Evolutionary conservation across 2,888 invertebrate genomes (phyloP).

Genomic region (Neoscelio sp.): DNA sequence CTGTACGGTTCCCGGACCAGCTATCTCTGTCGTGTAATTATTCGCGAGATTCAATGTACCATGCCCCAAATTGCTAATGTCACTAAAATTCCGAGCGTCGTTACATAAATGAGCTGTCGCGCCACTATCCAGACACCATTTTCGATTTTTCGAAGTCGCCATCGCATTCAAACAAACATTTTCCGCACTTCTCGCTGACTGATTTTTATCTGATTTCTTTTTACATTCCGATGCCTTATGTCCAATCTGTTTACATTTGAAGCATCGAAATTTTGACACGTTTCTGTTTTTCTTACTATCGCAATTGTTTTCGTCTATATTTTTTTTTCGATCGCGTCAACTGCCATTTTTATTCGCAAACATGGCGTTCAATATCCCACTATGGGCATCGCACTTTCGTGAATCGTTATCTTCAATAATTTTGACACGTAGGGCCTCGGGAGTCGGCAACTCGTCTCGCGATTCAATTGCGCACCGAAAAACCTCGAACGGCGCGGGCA

Average conservation of each 20-base stretch:
- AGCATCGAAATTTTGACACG: not conserved
- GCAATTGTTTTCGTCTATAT: too few relatives aligned
- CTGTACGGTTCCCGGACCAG: not conserved
- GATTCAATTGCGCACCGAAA: too few relatives aligned
- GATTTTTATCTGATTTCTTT: not conserved
- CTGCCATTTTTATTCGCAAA: too few relatives aligned
- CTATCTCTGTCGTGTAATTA: not conserved
- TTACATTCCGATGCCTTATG: not conserved
- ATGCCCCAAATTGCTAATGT: not conserved
- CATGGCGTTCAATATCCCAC: too few relatives aligned
- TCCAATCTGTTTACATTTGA: not conserved
- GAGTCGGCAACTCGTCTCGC: too few relatives aligned
- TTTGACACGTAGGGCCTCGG: too few relatives aligned
- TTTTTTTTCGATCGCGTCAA: too few relatives aligned
- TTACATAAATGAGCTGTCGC: not conserved
- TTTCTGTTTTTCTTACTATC: too few relatives aligned
- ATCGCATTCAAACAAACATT: not conserved
- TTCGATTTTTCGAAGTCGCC: not conserved
- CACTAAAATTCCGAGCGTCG: not conserved
- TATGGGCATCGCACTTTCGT: too few relatives aligned
- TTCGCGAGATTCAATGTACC: not conserved
- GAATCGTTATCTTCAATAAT: too few relatives aligned
- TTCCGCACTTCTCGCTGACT: not conserved
- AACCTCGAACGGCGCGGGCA: too few relatives aligned
- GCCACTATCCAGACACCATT: not conserved